These are phyloP conservation scores for Amiota mariae DNA, from an alignment of 2,888 invertebrate species.

Conservation along the genomic window DNA sequence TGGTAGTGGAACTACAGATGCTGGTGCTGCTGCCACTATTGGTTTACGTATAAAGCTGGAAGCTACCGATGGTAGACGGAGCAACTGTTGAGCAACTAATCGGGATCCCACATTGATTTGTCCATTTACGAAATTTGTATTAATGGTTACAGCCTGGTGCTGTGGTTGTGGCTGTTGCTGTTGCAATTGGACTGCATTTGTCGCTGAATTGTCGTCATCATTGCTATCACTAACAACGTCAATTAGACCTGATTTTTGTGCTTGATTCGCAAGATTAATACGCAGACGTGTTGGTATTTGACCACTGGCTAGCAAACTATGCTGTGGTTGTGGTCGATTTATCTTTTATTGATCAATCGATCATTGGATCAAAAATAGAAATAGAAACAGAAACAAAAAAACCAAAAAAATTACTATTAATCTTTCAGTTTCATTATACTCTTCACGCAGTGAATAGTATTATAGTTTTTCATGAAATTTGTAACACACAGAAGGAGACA, in stretches of 20 bases:
- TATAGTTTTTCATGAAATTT: too few relatives aligned
- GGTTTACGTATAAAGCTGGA: constrained; percentile 12
- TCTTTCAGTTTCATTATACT: background rate
- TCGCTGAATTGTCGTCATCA: constrained; percentile 6
- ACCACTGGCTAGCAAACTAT: constrained; percentile 77
- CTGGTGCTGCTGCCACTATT: constrained; percentile 30
- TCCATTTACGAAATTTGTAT: constrained; percentile 78
- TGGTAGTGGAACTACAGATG: constrained; percentile 28
- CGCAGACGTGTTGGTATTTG: constrained; percentile 77
- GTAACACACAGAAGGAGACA: too few relatives aligned
- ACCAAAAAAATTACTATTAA: background rate
- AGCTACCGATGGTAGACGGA: constrained; percentile 54
- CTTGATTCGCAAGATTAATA: constrained; percentile 75
- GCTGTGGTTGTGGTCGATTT: constrained; percentile 75
- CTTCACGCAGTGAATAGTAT: too few relatives aligned
- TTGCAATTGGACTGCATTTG: background rate
- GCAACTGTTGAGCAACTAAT: constrained; percentile 76
- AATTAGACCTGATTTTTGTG: constrained; percentile 26
- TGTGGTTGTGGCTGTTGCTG: constrained; percentile 51
- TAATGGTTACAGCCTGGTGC: constrained; percentile 72
- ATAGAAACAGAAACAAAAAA: constrained; percentile 8
- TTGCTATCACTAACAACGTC: too few relatives aligned
- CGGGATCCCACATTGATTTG: constrained; percentile 77
- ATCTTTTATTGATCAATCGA: constrained; percentile 60
- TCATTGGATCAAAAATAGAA: too few relatives aligned